Evolutionary conservation across 2,113 vertebrate species (phyloP), one percentile per base, ranked within the genome.

Genomic region (Nymphicus hollandicus): DNA sequence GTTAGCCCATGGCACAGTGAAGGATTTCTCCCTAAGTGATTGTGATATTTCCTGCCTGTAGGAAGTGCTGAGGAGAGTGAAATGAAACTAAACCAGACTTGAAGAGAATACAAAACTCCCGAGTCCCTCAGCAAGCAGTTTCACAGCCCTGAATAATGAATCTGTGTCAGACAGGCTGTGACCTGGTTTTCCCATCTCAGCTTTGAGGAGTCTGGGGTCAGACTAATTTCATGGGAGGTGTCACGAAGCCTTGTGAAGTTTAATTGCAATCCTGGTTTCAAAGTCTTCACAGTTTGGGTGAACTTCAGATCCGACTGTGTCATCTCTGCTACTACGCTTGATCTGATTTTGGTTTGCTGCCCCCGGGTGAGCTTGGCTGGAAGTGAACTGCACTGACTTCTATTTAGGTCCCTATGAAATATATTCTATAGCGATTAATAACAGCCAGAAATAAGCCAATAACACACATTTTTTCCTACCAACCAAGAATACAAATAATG

Each of bases 331-430:
- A 4, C 8, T 15, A 25, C 55, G 58, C 23, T n/a, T 17, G 37
- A 83, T 92, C 77, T 72, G 64, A 91, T 52, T 86, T 86, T n/a
- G 81, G 23, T 80, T 43, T 95, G 77, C 91, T 96, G 92, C 88
- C 83, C 71, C 50, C 0, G 35, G 72, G 22, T 41, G 82, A 94
- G 80, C 69, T 84, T 60, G 56, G 60, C 33, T 91, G 84, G 92
- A 91, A 93, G n/a, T 52, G 70, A 69, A 27, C 86, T 71, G 17
- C 78, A 61, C 47, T 60, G 61, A 24, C 43, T 23, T 84, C 65
- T 29, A 4, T 15, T 81, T 20, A 84, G 74, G 17, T 22, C 14
- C 52, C 35, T 43, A 3, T 17, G 55, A 24, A 43, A 19, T 16
- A 23, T 50, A 49, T 65, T 84, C 66, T 46, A 6, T 9, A 35